Base-by-base conservation (phyloP, 2,113 vertebrate genomes). In the Engystomops pustulosus region DNA sequence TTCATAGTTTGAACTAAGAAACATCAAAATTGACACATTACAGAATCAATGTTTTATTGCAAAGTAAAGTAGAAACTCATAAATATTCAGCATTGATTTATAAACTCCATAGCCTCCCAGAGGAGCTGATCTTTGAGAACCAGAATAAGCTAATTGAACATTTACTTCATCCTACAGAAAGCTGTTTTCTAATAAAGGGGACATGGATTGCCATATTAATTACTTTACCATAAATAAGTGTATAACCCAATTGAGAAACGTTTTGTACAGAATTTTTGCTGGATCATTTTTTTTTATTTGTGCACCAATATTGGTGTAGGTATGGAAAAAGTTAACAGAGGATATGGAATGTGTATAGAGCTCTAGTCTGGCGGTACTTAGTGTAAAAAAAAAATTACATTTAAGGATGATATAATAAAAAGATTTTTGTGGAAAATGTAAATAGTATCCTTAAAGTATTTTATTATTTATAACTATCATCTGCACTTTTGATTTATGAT, bases 81-180 rank as follows among this genome's bases (percentile, higher is more conserved):
- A 58, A 83, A 83, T 83, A 83, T 83, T 75, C 70, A 83, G 38
- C 38, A 45, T 51, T 62, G 20, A 72, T 72, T 25, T 51, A 72
- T 71, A 60, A 58, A 74, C 49, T 72, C 69, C 62, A 32, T 44
- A 6, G 8, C 70, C 45, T 75, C 81, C 70, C 81, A 34, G 36
- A 74, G 81, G 55, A 76, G 30, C 27, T 76, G 81, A 67, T 83
- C 71, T 76, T 76, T 83, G 41, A 83, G 71, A 83, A 51, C 41
- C 45, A 65, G 58, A 41, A 83, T 67, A 83, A 83, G 65, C 55
- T 83, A 83, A 83, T 74, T 76, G 69, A 76, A 83, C 38, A 76
- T 76, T 83, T 67, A 67, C 41, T 83, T 51, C 41, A 51, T 47
- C 55, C 36, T 67, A 38, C 51, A 51, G 55, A 76, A 76, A 60